Base-by-base conservation (phyloP, 2,113 vertebrate genomes). In the Serilophus lunatus region DNA sequence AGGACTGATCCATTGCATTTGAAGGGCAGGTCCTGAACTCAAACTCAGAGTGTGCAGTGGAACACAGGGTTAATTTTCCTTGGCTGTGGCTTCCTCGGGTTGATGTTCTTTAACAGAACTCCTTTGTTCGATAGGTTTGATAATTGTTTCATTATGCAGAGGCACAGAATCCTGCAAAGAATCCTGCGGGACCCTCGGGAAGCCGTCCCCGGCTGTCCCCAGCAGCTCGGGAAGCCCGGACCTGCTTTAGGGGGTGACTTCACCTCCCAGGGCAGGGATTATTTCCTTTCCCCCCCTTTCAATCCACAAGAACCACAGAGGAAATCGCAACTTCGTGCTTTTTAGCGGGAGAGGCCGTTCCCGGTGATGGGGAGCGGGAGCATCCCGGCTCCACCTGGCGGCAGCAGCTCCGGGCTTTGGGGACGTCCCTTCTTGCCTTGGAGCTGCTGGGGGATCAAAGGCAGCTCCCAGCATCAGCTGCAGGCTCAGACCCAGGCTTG, bases 351-450 rank as follows among this genome's bases (percentile, higher is more conserved):
- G 33, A 45, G 26, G 12, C 68, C 22, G 1, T 45, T 38, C 60
- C 54, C 49, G 76, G 68, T 13, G 71, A 20, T 49, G 87, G 31
- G 47, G 59, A 71, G 9, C 4, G 36, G 64, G 92, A 88, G 60
- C 87, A 88, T 68, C 96, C 29, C 95, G 82, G 29, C 93, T 97
- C 98, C 98, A 93, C 95, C 97, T 97, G 95, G 96, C 92, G 97
- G 98, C 88, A 69, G 94, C 94, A 80, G 51, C 71, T 54, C 69
- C 9, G 54, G 66, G 70, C 50, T 89, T 94, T 72, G 6, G 4
- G 57, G 78, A 76, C 64, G 35, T 63, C 66, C 50, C 44, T 85
- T 19, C 71, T 51, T 53, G 13, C 76, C 57, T 93, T 76, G 51
- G 56, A 84, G 54, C 29, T 26, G 35, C 77, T 47, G 64, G 17